Percentiles rank a stretch among this genome's conserved stretches.
Conservation (phyloP, 2,888 invertebrate species). For the Palloptera scutellata region DNA sequence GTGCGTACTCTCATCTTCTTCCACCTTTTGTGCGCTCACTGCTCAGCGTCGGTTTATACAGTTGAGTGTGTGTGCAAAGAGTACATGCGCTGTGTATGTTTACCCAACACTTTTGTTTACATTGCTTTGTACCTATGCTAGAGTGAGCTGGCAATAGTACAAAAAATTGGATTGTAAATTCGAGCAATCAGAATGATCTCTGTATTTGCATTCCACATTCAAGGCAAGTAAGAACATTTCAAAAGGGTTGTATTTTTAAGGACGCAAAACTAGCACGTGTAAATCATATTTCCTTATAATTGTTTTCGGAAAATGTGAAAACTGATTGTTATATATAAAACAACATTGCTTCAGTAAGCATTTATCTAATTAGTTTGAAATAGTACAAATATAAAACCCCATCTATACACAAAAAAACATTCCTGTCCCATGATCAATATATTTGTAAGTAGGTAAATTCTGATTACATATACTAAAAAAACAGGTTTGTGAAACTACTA, state of each 20-base stretch:
- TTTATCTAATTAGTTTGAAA: too few species aligned
- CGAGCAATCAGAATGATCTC: constrained; percentile 7
- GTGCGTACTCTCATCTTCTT: constrained; percentile 33
- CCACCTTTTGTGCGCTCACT: constrained; percentile 21
- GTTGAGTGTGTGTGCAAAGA: constrained; percentile 18
- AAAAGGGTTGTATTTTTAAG: neutral
- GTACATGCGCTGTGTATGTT: constrained; percentile 22
- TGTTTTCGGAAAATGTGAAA: too few species aligned
- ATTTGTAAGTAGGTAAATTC: too few species aligned
- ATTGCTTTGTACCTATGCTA: constrained; percentile 20
- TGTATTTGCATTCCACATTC: constrained; percentile 10
- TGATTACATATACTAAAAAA: too few species aligned
- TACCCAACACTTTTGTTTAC: constrained; percentile 27
- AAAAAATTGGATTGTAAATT: neutral
- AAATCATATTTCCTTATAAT: too few species aligned
- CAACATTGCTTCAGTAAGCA: too few species aligned
- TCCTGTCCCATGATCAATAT: too few species aligned
- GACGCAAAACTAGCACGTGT: too few species aligned
- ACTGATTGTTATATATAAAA: too few species aligned
- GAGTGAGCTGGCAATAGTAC: constrained; percentile 32
- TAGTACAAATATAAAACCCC: too few species aligned
- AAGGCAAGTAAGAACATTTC: neutral
- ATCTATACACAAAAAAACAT: too few species aligned
- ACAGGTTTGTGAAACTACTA: too few species aligned
- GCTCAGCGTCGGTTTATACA: constrained; percentile 21